Conservation (phyloP, 2,888 invertebrate species). For the Eretmocerus hayati region DNA sequence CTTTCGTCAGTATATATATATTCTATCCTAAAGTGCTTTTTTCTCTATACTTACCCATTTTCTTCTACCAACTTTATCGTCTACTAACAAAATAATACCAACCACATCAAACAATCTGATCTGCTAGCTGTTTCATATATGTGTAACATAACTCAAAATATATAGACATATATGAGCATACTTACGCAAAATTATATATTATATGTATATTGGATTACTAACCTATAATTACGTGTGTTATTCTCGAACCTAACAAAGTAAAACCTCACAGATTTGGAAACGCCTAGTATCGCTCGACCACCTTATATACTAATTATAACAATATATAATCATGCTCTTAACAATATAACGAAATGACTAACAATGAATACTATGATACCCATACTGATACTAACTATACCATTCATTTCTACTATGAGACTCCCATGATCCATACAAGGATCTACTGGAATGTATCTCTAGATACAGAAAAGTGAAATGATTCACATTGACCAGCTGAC, state of each 20-base stretch:
- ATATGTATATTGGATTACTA: conserved; percentile 16
- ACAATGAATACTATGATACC: too few relatives aligned
- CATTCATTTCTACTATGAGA: conserved; percentile 12
- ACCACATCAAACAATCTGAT: conserved; percentile 9
- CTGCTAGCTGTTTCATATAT: conserved; percentile 19
- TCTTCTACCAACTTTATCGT: not conserved
- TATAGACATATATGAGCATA: conserved; percentile 14
- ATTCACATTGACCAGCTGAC: too few relatives aligned
- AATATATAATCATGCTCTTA: conserved; percentile 16
- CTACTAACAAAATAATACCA: too few relatives aligned
- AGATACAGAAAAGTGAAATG: too few relatives aligned
- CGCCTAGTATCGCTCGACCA: conserved; percentile 20
- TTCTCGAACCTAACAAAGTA: conserved; percentile 22
- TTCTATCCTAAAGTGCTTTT: conserved; percentile 20
- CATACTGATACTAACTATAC: conserved; percentile 10
- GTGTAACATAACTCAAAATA: conserved; percentile 14
- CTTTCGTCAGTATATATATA: conserved; percentile 26
- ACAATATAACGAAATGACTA: too few relatives aligned
- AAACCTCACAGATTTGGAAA: conserved; percentile 20
- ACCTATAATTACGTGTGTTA: conserved; percentile 20
- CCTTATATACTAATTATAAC: conserved; percentile 14
- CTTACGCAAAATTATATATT: conserved; percentile 18
- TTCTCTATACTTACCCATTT: conserved; percentile 20
- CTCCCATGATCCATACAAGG: conserved; percentile 24
- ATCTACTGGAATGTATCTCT: too few relatives aligned